These are phyloP conservation scores for Eidolon dupreanum DNA, from an alignment of 2,797 vertebrate species.

Conservation along the genomic window DNA sequence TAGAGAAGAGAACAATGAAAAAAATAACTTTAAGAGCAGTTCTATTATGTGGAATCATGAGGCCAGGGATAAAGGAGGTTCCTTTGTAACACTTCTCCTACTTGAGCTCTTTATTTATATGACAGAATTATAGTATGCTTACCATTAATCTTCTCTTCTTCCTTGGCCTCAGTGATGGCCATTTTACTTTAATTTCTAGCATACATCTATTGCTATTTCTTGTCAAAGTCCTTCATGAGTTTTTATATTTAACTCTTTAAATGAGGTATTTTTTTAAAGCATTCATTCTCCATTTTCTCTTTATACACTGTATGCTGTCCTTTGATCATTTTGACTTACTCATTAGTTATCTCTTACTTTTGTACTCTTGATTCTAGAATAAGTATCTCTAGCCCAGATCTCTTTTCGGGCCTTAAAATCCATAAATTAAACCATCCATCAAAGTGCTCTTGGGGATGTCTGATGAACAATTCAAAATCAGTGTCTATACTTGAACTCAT, in stretches of 20 bases:
- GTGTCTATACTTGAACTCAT: neutral
- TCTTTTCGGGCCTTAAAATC: neutral
- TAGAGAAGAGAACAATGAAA: neutral
- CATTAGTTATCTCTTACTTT: neutral
- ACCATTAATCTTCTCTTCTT: neutral
- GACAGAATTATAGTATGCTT: neutral
- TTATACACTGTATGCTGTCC: neutral
- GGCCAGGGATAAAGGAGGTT: neutral
- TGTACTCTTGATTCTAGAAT: neutral
- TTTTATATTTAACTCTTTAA: neutral
- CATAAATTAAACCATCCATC: neutral
- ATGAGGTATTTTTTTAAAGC: neutral
- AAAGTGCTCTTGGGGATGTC: neutral
- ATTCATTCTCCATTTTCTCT: neutral
- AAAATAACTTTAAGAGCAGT: neutral
- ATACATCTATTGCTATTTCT: neutral
- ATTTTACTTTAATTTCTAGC: neutral
- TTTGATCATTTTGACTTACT: neutral
- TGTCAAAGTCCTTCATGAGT: neutral
- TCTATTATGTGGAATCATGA: neutral
- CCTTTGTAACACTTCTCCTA: neutral
- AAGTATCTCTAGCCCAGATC: neutral
- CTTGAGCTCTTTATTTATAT: neutral
- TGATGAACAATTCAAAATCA: neutral
- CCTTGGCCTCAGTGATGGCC: fast-evolving